Evolutionary conservation across 2,888 invertebrate species (phyloP).

Genomic region (Drosophila antonietae): DNA sequence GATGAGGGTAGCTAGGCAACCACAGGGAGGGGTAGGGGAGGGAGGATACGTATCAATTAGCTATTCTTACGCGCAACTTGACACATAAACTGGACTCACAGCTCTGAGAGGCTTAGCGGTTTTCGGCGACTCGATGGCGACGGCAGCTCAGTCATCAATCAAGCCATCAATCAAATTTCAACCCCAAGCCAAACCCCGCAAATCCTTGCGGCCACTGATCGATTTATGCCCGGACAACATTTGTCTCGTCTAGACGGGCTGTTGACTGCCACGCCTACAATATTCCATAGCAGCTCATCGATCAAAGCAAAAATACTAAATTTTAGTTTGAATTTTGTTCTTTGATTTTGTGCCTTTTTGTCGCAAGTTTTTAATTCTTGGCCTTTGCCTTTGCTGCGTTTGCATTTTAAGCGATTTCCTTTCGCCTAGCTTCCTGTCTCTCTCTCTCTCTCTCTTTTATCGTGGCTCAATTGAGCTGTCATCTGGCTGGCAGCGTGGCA

Average conservation of each 20-base stretch:
- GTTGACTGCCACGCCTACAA: conserved; percentile 31
- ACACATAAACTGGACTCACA: conserved; percentile 26
- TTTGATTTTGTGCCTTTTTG: conserved; percentile 11
- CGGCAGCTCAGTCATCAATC: conserved; percentile 55
- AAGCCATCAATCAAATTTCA: conserved; percentile 68
- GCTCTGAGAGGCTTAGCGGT: conserved; percentile 18
- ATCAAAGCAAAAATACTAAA: not conserved
- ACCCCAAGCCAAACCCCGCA: not conserved
- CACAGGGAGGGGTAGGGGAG: too few relatives aligned
- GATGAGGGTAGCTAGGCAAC: not conserved
- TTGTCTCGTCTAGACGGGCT: conserved; percentile 33
- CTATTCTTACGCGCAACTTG: conserved; percentile 46
- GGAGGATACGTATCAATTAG: conserved; percentile 37
- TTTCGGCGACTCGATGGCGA: not conserved
- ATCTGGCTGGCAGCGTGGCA: conserved; percentile 19
- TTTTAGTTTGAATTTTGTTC: conserved; percentile 13
- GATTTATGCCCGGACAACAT: conserved; percentile 33
- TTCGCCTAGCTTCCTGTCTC: conserved; percentile 30
- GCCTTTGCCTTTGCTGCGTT: conserved; percentile 45
- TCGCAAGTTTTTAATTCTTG: conserved; percentile 61
- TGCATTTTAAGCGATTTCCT: conserved; percentile 49
- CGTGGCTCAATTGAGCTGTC: conserved; percentile 68
- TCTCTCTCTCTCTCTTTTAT: not conserved
- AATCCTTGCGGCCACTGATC: conserved; percentile 35
- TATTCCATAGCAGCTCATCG: not conserved